These are phyloP conservation scores for Scartelaos histophorus DNA, from an alignment of 2,113 vertebrate species.

Conservation along the genomic window DNA sequence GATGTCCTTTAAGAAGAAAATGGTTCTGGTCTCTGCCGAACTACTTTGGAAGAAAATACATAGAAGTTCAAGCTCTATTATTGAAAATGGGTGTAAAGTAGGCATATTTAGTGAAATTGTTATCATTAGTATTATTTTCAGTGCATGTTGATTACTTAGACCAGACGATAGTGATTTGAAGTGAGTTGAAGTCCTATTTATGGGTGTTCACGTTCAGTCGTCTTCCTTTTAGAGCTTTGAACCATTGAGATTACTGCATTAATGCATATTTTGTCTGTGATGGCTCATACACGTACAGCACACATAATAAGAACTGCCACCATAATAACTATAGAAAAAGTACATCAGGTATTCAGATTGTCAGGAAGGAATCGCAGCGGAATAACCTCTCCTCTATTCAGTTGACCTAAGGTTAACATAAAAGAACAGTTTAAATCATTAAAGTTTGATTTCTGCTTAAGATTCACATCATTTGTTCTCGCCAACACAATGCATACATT, in stretches of 20 bases:
- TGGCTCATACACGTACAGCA: not conserved
- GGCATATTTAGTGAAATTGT: not conserved
- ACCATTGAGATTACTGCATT: constrained; percentile 9
- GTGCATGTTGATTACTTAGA: not conserved
- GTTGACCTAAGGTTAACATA: constrained; percentile 53
- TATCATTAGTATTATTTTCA: not conserved
- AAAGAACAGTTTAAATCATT: constrained; percentile 53
- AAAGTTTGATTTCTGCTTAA: constrained; percentile 57
- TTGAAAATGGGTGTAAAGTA: not conserved
- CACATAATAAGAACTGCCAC: constrained; percentile 6
- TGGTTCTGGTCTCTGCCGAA: constrained; percentile 31
- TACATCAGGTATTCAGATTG: constrained; percentile 1
- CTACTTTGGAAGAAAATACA: constrained; percentile 9
- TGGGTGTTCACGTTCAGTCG: constrained; percentile 1
- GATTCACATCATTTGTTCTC: constrained; percentile 49
- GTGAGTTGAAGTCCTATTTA: not conserved
- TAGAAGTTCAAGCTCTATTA: not conserved
- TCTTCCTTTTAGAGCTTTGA: constrained; percentile 4
- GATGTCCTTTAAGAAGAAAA: constrained; percentile 51
- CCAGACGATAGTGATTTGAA: not conserved
- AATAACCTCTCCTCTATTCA: constrained; percentile 17
- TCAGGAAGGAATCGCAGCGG: constrained; percentile 8
- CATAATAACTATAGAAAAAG: not conserved
- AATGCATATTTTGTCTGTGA: constrained; percentile 2
- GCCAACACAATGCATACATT: constrained; percentile 56